Evolutionary conservation across 1,140 invertebrate genomes (phyloP), one percentile per base, ranked within the genome.

Genomic region (Pygmarrhopalites habei): DNA sequence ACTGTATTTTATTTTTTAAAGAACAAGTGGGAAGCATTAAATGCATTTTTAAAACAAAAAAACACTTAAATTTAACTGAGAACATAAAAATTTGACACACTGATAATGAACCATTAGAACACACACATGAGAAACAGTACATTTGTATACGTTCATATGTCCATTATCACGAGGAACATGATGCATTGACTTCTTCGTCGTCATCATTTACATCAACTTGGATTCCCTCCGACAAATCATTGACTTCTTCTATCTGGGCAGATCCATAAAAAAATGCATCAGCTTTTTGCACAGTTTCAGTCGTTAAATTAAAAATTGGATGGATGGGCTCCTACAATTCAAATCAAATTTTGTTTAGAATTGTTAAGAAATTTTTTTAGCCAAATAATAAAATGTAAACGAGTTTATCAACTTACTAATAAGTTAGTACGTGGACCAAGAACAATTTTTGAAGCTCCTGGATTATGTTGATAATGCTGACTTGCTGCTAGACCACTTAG

Each of bases 401-500:
- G 39, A 64, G 1, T 25, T 39, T 65, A 51, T 61, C n/a, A n/a
- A 49, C 76, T 78, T 75, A 83, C 82, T 74, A 87, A 71, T 77
- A 83, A 79, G 74, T 86, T 87, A 28, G 76, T 73, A 43, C 79
- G 74, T 68, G 79, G 75, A 35, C 84, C 85, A 62, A 85, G 73
- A 58, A 85, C 79, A 74, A 74, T 77, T 66, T 75, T 76, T 55
- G 79, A 70, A 28, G 72, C 68, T 46, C 75, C 76, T 41, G 80
- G 77, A 46, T 86, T 87, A 79, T 95, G 87, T 77, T 98, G 95
- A 46, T 86, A 87, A 79, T 95, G 87, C 77, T 98, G 95, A 30
- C 93, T 87, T 57, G 97, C 80, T 23, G 94, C 92, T 21, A 98
- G 77, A n/a, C 95, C 96, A 79, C 92, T 94, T 2, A 98, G 77